Percentiles rank a stretch among this genome's conserved stretches.
Evolutionary conservation across 2,113 vertebrate genomes (phyloP).

Genomic region (Tursiops truncatus): DNA sequence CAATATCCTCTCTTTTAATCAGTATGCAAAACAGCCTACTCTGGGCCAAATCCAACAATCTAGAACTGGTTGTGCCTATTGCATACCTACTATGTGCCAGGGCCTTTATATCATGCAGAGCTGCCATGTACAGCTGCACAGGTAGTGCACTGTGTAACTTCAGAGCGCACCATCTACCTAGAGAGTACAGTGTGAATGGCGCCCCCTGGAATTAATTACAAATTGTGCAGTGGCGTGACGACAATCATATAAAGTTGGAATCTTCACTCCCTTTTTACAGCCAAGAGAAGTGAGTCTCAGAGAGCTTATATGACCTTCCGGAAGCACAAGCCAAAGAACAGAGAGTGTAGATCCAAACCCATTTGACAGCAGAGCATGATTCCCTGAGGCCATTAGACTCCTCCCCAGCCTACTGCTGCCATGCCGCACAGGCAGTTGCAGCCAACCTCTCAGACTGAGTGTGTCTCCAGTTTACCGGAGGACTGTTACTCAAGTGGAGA

Average conservation of each 20-base stretch:
- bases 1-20: neutral
- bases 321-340: neutral
- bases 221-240: too few species aligned
- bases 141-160: neutral
- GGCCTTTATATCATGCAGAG: fast-evolving
- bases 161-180: neutral
- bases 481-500: neutral
- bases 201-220: neutral
- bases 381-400: neutral
- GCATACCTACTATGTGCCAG: fast-evolving
- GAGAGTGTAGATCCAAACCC: fast-evolving
- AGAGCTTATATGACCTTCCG: neutral
- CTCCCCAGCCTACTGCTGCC: neutral
- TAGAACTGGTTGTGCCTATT: neutral
- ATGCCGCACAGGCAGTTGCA: too few species aligned
- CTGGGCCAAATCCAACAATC: neutral
- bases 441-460: neutral
- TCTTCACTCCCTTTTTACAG: neutral
- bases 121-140: neutral
- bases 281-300: neutral
- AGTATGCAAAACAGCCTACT: neutral
- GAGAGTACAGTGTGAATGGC: fast-evolving
- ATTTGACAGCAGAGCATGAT: neutral
- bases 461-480: neutral
- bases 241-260: fast-evolving